Evolutionary conservation across 2,888 invertebrate genomes (phyloP), one percentile per base, ranked within the genome.

Genomic region (Athetis lepigone): DNA sequence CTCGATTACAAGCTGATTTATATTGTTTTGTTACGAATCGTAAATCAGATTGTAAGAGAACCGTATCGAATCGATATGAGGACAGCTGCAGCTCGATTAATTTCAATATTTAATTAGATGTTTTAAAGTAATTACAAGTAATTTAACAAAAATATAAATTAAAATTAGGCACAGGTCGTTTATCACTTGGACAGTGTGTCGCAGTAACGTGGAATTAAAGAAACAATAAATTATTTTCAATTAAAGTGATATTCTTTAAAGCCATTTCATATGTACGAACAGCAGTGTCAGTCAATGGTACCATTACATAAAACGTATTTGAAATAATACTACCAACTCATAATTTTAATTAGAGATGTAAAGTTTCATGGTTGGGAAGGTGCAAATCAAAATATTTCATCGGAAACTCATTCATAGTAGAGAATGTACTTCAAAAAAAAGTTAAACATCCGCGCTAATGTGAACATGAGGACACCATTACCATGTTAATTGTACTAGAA

Each of bases 401-500:
- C 13, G 8, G 33, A 43, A 33, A 45, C 29, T 1, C 2, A 16
- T 5, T 37, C n/a, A 16, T 8, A 39, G 13, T 23, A n/a, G 2
- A 11, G 29, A 11, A 33, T 1, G 8, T 39, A 8, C 19, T 18
- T 19, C n/a, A 4, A 13, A 16, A 25, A 39, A 50, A 50, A 36
- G 1, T 19, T 4, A 27, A 2, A 36, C 13, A 13, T 33, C 39
- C 36, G 29, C 36, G 11, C 46, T 43, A 52, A 65, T 62, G 62
- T 39, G 11, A 56, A 46, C 51, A 43, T 40, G 45, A 62, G 60
- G 61, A 71, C 66, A 73, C 75, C 72, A 80, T 64, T 77, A 76
- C 74, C 77, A 81, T 66, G 66, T 78, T 84, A 85, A 85, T 87
- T 82, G 78, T 74, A 77, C 80, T 77, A 78, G 63, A 81, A 80